phyloP scores from a whole-genome alignment of 2,797 vertebrate genomes.

The Pempheris klunzingeri region DNA sequence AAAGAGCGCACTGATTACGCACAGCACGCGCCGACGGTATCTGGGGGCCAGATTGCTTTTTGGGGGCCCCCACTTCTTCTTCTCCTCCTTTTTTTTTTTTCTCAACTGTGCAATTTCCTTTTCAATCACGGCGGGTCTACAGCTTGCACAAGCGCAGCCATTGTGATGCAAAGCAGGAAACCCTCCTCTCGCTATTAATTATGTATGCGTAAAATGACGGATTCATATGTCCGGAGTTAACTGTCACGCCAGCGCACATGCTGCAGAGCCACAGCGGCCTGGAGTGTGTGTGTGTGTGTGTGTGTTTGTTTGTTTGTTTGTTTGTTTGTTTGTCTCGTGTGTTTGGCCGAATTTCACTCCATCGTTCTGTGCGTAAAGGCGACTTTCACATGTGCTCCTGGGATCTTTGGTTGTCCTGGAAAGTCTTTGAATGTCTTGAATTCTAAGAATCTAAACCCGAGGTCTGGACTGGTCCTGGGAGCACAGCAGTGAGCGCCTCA shows the following conservation, averaged over 20 bases:
- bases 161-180: slow-evolving; percentile 85
- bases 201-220: slow-evolving; percentile 80
- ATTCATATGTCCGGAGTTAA: slow-evolving; percentile 78
- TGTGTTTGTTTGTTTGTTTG: neutral
- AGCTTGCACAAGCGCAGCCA: slow-evolving; percentile 74
- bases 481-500: too few species aligned
- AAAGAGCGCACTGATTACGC: slow-evolving; percentile 72
- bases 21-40: slow-evolving; percentile 85
- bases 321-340: neutral
- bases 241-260: slow-evolving; percentile 71
- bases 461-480: too few species aligned
- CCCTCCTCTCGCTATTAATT: slow-evolving; percentile 79
- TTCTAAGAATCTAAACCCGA: neutral
- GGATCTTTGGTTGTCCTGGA: neutral
- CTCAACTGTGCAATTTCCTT: slow-evolving; percentile 87
- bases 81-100: slow-evolving; percentile 9
- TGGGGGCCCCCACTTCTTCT: slow-evolving; percentile 63
- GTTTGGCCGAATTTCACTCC: neutral
- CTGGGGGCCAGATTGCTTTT: slow-evolving; percentile 86
- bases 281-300: neutral
- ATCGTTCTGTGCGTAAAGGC: neutral
- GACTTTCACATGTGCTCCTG: too few species aligned
- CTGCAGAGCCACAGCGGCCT: slow-evolving; percentile 19
- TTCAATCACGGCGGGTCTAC: slow-evolving; percentile 73
- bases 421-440: neutral